Base-by-base conservation (phyloP, 92 coral and sea anemone genomes). In the Epizoanthus rinbou region DNA sequence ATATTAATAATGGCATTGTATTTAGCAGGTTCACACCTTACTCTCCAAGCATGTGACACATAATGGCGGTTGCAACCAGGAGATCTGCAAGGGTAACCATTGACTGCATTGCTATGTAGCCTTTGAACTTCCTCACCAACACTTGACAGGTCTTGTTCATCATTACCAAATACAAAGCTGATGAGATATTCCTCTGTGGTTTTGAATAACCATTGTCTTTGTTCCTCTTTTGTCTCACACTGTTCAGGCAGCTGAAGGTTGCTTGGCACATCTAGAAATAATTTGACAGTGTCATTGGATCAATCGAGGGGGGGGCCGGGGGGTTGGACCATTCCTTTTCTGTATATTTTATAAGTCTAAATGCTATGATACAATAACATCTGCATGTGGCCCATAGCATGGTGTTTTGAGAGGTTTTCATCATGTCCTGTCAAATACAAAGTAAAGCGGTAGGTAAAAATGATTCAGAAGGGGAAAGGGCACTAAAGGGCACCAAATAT, bases 11-110 rank as follows among this genome's bases (percentile, higher is more conserved):
- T 5, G 10, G 5, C 0, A 6, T 43, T 43, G 50, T 43, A 43
- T 43, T 43, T 6, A 43, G 50, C 50, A 45, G 6, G 1, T 45
- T 24, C 72, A 35, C 57, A 76, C 84, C 82, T 68, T 52, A 85
- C 88, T 75, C 88, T 17, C 74, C 84, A 78, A 25, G 88, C 74
- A 69, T 85, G 88, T 41, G 81, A 76, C 52, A 17, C 63, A 70
- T 76, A 85, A 57, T 54, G 54, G 16, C 43, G 54, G 17, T 85
- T 60, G 79, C 88, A 85, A 66, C 75, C 88, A 62, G 76, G 88
- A 41, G 57, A 33, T 64, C 88, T 54, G 57, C 88, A 85, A 59
- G 54, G 14, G 33, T 62, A 85, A n/a, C 76, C 82, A 62, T 76
- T 65, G 4, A 33, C 65, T 23, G 57, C 39, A 43, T 66, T 67